These are phyloP conservation scores for Drosophila varians DNA, from an alignment of 1,140 invertebrate species.

Conservation along the genomic window DNA sequence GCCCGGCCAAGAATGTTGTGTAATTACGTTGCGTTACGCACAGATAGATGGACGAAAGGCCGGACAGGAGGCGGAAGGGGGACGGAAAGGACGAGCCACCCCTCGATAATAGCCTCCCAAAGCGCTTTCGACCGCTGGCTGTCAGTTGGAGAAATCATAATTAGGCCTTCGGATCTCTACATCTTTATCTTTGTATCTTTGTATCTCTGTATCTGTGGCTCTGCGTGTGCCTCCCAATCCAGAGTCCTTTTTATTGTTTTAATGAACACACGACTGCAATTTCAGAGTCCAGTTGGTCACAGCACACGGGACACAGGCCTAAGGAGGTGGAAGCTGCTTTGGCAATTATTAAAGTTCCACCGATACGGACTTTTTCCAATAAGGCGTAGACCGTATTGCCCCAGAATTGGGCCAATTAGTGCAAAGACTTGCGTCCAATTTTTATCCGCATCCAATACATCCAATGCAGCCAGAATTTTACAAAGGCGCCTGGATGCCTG, in stretches of 20 bases:
- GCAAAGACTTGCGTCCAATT: too few relatives aligned
- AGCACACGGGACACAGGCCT: too few relatives aligned
- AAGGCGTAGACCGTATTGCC: too few relatives aligned
- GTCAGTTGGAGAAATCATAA: constrained; percentile 76
- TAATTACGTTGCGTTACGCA: constrained; percentile 80
- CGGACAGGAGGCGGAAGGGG: constrained; percentile 1
- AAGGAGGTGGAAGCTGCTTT: constrained; percentile 2
- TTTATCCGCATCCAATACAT: too few relatives aligned
- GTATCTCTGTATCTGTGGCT: not conserved
- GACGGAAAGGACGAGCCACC: constrained; percentile 6
- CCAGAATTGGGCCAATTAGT: too few relatives aligned
- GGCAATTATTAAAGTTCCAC: constrained; percentile 6
- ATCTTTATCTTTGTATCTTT: constrained; percentile 8
- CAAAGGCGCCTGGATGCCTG: too few relatives aligned
- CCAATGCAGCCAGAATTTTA: too few relatives aligned
- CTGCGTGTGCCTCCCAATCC: constrained; percentile 20
- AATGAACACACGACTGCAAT: constrained; percentile 77
- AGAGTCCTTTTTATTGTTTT: constrained; percentile 74
- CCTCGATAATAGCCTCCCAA: constrained; percentile 54
- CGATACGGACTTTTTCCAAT: constrained; percentile 33
- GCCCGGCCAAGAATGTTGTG: constrained; percentile 76
- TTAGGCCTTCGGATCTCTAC: constrained; percentile 59
- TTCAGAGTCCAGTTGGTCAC: constrained; percentile 11
- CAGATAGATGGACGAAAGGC: constrained; percentile 65
- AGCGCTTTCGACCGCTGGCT: constrained; percentile 65